These are phyloP conservation scores for Leptarthrus brevirostris DNA, from an alignment of 2,888 invertebrate genomes.

Conservation along the genomic window DNA sequence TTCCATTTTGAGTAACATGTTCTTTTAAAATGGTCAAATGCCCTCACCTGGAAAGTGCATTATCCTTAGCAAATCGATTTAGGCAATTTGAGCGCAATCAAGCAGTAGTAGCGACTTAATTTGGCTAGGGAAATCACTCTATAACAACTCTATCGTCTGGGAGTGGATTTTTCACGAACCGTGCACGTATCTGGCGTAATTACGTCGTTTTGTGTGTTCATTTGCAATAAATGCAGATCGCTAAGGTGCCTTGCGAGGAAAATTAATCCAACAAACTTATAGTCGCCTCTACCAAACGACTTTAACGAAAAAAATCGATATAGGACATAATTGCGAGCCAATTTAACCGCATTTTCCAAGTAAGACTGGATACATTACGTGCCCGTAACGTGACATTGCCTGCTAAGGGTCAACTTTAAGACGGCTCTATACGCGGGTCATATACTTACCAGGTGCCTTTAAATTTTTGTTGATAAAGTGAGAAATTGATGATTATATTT, in stretches of 20 bases:
- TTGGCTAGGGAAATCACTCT: slow-evolving; percentile 25
- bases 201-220: slow-evolving; percentile 39
- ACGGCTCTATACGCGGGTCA: not conserved
- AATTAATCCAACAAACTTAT: not conserved
- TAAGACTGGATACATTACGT: not conserved
- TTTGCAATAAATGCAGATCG: slow-evolving; percentile 25
- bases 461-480: slow-evolving; percentile 23
- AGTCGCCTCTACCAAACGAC: slow-evolving; percentile 23
- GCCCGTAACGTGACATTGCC: not conserved
- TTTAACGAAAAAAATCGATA: slow-evolving; percentile 47
- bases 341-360: slow-evolving; percentile 5
- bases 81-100: slow-evolving; percentile 26
- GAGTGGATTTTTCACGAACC: slow-evolving; percentile 21
- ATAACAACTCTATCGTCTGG: slow-evolving; percentile 41
- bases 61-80: not conserved
- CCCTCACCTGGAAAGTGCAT: not conserved
- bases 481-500: slow-evolving; percentile 15
- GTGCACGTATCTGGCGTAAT: slow-evolving; percentile 22
- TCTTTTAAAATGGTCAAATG: not conserved
- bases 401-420: not conserved
- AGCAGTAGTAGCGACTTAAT: slow-evolving; percentile 13
- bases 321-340: slow-evolving; percentile 21
- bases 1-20: not conserved
- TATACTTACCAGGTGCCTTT: slow-evolving; percentile 1
- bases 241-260: not conserved